Conservation (phyloP, 2,888 invertebrate species). For the Eupithecia abbreviata region DNA sequence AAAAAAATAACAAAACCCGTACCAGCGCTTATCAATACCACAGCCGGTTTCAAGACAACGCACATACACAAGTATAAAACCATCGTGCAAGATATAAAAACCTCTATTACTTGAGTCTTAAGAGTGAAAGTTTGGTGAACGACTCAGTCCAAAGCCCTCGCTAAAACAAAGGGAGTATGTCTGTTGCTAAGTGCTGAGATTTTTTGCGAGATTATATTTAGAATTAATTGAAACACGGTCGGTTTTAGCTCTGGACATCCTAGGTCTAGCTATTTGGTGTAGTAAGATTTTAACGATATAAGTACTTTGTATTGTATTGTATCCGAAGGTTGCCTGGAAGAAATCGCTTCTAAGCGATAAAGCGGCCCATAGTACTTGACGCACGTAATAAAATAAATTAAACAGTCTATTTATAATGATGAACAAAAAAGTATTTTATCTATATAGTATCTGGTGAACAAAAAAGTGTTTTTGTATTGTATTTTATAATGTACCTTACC, state of each 20-base stretch:
- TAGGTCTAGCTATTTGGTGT: background rate
- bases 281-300: background rate
- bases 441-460: too few relatives aligned
- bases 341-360: too few relatives aligned
- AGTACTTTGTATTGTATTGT: too few relatives aligned
- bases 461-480: too few relatives aligned
- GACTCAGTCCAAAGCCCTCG: slow-evolving; percentile 57
- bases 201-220: slow-evolving; percentile 26
- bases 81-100: background rate
- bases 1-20: slow-evolving; percentile 53
- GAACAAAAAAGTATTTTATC: too few relatives aligned
- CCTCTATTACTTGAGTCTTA: background rate
- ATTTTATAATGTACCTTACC: too few relatives aligned
- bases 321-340: too few relatives aligned
- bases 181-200: slow-evolving; percentile 62
- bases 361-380: too few relatives aligned
- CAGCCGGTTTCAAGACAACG: slow-evolving; percentile 52
- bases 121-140: slow-evolving; percentile 29
- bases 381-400: too few relatives aligned
- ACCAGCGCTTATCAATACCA: slow-evolving; percentile 59
- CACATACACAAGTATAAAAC: background rate
- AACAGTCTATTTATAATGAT: too few relatives aligned
- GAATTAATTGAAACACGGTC: slow-evolving; percentile 11
- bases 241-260: slow-evolving; percentile 1
- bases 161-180: slow-evolving; percentile 61